A percentile compares a stretch with the other conserved stretches of the same genome.
phyloP scores from a whole-genome alignment of 2,888 invertebrate species.

The Podabrus alpinus region DNA sequence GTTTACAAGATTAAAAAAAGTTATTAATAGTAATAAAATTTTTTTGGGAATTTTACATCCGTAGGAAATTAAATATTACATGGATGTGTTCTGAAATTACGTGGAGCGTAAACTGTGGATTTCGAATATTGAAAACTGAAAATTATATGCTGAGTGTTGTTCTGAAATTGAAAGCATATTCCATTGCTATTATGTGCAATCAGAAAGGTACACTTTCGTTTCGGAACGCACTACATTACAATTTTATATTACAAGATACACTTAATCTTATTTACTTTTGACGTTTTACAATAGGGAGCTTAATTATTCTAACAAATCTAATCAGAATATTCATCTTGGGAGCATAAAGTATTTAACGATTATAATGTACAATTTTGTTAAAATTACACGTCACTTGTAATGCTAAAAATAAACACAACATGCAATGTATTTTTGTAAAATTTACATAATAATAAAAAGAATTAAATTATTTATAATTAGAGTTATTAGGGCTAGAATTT shows the following conservation, averaged over 20 bases:
- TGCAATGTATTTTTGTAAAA: background rate
- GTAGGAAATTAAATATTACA: background rate
- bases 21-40: background rate
- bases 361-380: background rate
- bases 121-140: background rate
- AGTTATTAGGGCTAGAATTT: background rate
- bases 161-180: background rate
- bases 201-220: background rate
- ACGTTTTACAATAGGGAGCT: background rate
- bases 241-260: background rate
- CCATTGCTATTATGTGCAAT: background rate
- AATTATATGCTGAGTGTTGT: background rate
- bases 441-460: background rate
- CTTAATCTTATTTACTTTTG: slow-evolving; percentile 1
- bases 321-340: background rate
- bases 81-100: background rate
- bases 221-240: background rate
- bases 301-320: slow-evolving; percentile 1
- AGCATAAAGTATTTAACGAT: background rate
- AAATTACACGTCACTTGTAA: background rate
- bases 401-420: background rate
- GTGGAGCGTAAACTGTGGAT: background rate
- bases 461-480: background rate
- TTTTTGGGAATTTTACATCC: background rate
- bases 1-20: background rate